A percentile compares a stretch with the other conserved stretches of the same genome.
phyloP scores from a whole-genome alignment of 2,113 vertebrate species.

The Scomber colias region DNA sequence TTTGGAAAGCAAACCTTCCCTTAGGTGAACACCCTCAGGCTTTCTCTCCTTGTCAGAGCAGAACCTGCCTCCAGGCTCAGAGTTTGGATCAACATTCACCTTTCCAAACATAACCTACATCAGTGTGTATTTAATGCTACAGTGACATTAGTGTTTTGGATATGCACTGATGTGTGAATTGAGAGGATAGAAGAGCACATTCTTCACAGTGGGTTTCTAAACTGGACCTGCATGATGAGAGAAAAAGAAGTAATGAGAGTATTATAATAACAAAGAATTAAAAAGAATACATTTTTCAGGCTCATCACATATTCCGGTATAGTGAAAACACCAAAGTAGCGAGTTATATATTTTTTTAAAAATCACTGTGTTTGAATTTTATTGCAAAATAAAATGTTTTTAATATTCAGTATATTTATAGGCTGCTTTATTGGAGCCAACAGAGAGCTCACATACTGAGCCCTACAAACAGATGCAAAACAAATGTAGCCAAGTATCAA shows the following conservation, averaged over 20 bases:
- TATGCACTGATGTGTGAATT: background rate
- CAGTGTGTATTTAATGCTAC: background rate
- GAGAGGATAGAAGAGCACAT: background rate
- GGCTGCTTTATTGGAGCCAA: slow-evolving; percentile 24
- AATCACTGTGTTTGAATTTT: background rate
- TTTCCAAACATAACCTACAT: slow-evolving; percentile 10
- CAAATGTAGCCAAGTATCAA: slow-evolving; percentile 51
- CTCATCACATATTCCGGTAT: background rate
- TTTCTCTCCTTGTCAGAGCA: background rate
- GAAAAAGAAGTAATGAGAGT: too few relatives aligned
- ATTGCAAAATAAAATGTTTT: background rate
- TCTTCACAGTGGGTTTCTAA: too few relatives aligned
- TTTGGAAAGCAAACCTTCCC: slow-evolving; percentile 20
- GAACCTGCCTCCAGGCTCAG: slow-evolving; percentile 30
- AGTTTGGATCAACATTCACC: slow-evolving; percentile 29
- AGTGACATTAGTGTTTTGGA: background rate
- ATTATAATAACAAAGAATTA: background rate
- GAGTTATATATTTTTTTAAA: background rate
- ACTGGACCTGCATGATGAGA: background rate
- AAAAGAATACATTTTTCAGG: background rate
- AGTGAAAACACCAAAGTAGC: background rate
- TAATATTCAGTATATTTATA: background rate
- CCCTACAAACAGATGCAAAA: slow-evolving; percentile 53
- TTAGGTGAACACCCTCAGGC: slow-evolving; percentile 13
- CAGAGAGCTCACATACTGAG: slow-evolving; percentile 36